Evolutionary conservation across 2,888 invertebrate species (phyloP).

Genomic region (Xestia xanthographa): DNA sequence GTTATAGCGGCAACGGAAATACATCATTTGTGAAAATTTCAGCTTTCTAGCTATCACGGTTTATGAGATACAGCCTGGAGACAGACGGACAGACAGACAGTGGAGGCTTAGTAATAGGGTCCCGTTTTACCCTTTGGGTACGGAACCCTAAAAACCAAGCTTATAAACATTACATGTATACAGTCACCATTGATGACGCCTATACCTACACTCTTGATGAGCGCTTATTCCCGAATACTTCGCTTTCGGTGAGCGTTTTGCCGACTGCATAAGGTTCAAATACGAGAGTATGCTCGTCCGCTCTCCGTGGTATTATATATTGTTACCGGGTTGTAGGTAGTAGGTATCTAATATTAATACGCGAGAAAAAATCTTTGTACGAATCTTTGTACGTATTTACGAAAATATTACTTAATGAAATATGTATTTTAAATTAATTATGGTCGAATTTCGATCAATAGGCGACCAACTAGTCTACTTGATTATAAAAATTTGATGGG

Average conservation of each 20-base stretch:
- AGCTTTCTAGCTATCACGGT: constrained; percentile 29
- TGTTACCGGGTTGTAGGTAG: constrained; percentile 58
- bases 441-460: constrained; percentile 48
- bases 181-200: constrained; percentile 56
- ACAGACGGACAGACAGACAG: constrained; percentile 9
- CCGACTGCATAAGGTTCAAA: constrained; percentile 54
- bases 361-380: constrained; percentile 29
- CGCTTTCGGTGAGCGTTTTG: constrained; percentile 55
- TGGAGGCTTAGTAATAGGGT: constrained; percentile 21
- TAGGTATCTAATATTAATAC: constrained; percentile 53
- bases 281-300: constrained; percentile 54
- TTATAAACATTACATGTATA: constrained; percentile 51
- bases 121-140: constrained; percentile 40
- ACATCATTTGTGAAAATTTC: constrained; percentile 45
- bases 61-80: constrained; percentile 29
- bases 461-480: constrained; percentile 40
- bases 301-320: constrained; percentile 53
- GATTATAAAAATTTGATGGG: constrained; percentile 50
- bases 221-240: constrained; percentile 57
- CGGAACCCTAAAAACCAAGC: constrained; percentile 44
- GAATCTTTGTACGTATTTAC: too few relatives aligned
- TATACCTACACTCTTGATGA: constrained; percentile 54
- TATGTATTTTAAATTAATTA: constrained; percentile 22
- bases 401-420: too few relatives aligned
- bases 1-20: constrained; percentile 50